phyloP scores from a whole-genome alignment of 2,888 invertebrate species.

The Chromoteleia sp. region DNA sequence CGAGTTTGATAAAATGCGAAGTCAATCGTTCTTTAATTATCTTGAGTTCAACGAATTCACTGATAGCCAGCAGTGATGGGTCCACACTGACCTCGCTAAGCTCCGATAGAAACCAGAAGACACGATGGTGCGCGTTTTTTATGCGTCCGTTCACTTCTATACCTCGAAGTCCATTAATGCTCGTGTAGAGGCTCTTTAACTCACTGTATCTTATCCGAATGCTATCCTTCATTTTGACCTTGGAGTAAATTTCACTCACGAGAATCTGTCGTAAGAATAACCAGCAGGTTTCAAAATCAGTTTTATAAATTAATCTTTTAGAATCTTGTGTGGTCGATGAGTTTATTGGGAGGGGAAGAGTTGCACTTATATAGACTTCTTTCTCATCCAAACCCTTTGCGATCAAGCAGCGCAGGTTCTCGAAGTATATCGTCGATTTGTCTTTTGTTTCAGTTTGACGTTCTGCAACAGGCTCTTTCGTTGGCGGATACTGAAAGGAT shows the following conservation, averaged over 20 bases:
- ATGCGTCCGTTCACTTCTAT: conserved; percentile 6
- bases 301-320: conserved; percentile 33
- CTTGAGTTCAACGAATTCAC: conserved; percentile 34
- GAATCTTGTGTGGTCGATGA: conserved; percentile 11
- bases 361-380: conserved; percentile 65
- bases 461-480: conserved; percentile 36
- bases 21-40: conserved; percentile 38
- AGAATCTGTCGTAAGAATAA: conserved; percentile 76
- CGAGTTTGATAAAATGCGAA: conserved; percentile 4
- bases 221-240: conserved; percentile 64
- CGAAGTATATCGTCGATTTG: conserved; percentile 65
- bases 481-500: conserved; percentile 51
- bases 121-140: background rate
- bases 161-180: conserved; percentile 11
- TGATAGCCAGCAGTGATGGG: conserved; percentile 18
- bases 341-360: conserved; percentile 22
- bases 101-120: conserved; percentile 78
- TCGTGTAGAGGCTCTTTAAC: conserved; percentile 18
- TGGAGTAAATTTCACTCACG: conserved; percentile 77
- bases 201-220: conserved; percentile 21
- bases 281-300: conserved; percentile 77
- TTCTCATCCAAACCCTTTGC: conserved; percentile 34
- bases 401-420: conserved; percentile 67
- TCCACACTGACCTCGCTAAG: conserved; percentile 74
- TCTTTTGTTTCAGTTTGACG: conserved; percentile 41